Evolutionary conservation across 2,888 invertebrate species (phyloP), one percentile per base, ranked within the genome.

Genomic region (Amiota communis): DNA sequence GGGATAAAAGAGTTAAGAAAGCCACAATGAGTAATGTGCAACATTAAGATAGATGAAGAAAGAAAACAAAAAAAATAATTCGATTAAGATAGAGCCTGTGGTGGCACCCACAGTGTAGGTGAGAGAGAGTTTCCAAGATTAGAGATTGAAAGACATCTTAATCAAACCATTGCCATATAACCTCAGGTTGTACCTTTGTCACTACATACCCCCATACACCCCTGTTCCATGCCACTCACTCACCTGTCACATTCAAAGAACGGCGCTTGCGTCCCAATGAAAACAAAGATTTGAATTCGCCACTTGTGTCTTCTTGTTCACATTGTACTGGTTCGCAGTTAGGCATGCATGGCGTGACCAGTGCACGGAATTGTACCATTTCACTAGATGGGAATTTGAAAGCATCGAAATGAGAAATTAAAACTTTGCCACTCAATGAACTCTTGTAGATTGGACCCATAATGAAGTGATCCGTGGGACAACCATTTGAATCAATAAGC

Each of bases 301-400:
- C 96, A 74, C 95, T 95, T 70, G 94, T 93, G 85, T 96, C 96
- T 84, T 94, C 93, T 82, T 94, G 93, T 85, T 96, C 95, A 89
- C 97, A 97, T 87, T 96, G 95, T 11, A 97, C 96, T 10, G 97
- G 97, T 88, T 97, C 96, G 90, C 97, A 98, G 61, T 94, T 93
- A 36, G 97, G 97, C 94, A 98, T 95, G 89, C 97, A 97, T 0
- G 97, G 97, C 2, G 97, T 97, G 56, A 98, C 97, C 86, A 97
- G 90, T n/a, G 97, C 97, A 77, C 97, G 93, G 93, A 98, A 98
- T 89, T 97, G 97, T 1, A 98, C 97, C 64, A 97, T 95, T 89
- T 97, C 97, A 13, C 97, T 97, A 69, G 97, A 97, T 61, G 97
- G 97, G 92, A 98, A 98, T 90, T 98, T 97, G 93, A 98, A 98